Base-by-base conservation (phyloP, 2,888 invertebrate genomes). In the Chalcis sispes region DNA sequence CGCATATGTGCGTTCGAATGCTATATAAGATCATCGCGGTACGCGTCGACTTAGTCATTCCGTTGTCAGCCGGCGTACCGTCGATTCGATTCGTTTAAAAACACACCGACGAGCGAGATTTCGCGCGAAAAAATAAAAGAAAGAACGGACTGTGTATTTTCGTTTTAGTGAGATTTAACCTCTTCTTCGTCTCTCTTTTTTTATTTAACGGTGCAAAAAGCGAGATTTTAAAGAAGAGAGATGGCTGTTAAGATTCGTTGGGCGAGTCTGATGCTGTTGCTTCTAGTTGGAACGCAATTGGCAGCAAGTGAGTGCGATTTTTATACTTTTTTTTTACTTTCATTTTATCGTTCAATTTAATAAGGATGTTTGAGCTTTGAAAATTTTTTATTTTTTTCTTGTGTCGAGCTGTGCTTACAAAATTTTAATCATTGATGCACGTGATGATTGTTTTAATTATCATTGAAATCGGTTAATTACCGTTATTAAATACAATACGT, bases 21-120 rank as follows among this genome's bases (percentile, higher is more conserved):
- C 85, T 87, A 87, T 87, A 87, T 87, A 87, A 87, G 87, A 83
- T 84, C 83, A 83, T 79, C 81, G 81, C 48, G 73, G 58, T 64
- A 78, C 79, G 78, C 77, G 80, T 77, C 80, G 77, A 82, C 80
- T 84, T 84, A 86, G 86, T 86, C 85, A 86, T 84, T 86, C 86
- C 77, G 77, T 79, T 69, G 77, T 77, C 79, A 81, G 80, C 83
- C 79, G 79, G 82, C 81, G 79, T 77, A 77, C 77, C 79, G 77
- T 70, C 36, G 10, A 10, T 36, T 36, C 4, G 36, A 7, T 36
- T 7, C 10, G 4, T 7, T 36, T 36, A 7, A 65, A 7, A 1
- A 20, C n/a, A n/a, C n/a, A n/a, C n/a, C n/a, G 10, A 23, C 4
- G 1, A n/a, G 25, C 13, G 29, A 8, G 58, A 58, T 10, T 36